Base-by-base conservation (phyloP, 2,797 vertebrate genomes). In the Pseudomugil tenellus region DNA sequence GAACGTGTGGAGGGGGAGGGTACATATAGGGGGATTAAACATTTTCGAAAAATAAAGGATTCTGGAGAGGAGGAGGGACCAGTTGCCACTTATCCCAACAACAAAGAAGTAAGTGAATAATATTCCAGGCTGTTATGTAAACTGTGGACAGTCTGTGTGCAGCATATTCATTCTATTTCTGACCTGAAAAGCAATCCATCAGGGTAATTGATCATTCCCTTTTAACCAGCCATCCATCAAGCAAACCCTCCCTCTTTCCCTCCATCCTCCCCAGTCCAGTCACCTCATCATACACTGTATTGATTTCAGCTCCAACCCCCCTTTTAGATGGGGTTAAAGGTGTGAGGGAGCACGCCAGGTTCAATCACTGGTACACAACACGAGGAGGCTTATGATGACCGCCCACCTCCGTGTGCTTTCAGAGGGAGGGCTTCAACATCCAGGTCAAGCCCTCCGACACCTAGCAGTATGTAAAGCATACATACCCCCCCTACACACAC, bases 181-280 rank as follows among this genome's bases (percentile, higher is more conserved):
- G 61, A 85, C 68, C 81, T 76, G 72, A 90, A 89, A 83, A 83
- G 63, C 88, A 89, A 91, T 92, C 86, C 75, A 90, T 92, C 88
- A 87, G 66, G 71, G 80, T 88, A 86, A 91, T 90, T 91, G 90
- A 92, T 91, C 83, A 49, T 7, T 70, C 79, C 63, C 71, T 79
- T 83, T 88, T 86, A 90, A 89, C 87, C 87, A 85, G 77, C 77
- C 86, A 91, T 88, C 84, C 81, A 32, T 90, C 88, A 92, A 86
- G 61, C 55, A 48, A 6, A 48, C 19, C 14, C 23, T 43, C 9
- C 39, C 48, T 21, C 10, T 28, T 26, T 9, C 32, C 3, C 23
- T 43, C 68, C 4, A 3, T 69, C 52, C 63, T 63, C 72, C 83
- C 79, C 66, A 73, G 69, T 79, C 75, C 76, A 61, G 79, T 70